Evolutionary conservation across 2,888 invertebrate species (phyloP), one percentile per base, ranked within the genome.

Genomic region (Sicus ferrugineus): DNA sequence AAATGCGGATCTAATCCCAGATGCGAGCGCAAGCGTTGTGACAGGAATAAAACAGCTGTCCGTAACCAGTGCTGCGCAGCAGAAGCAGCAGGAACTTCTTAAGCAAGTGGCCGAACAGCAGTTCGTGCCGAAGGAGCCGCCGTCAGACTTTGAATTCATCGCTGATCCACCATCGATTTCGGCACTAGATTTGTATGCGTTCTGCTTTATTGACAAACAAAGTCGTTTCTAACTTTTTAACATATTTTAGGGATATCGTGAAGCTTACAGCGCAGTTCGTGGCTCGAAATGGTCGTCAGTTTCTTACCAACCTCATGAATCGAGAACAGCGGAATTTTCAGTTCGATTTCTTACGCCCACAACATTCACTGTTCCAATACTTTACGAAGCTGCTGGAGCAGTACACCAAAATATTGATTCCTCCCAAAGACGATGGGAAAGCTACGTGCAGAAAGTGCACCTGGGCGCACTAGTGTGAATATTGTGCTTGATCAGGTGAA

Each of bases 91-190:
- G 81, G 95, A 95, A 83, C 89, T 95, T 28, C 86, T 96, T 1
- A 94, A 95, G 80, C 93, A 94, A 79, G 93, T 93, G 0, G 92
- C 94, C 0, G 92, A 93, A 74, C 93, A 94, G 78, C 93, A 93
- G 0, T 94, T 95, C 75, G 89, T 96, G 2, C 96, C 96, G 0
- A 95, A 94, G 79, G 96, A 97, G 79, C 95, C 97, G 0, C 97
- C 97, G 0, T 87, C 90, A 31, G 95, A 96, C 74, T 97, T 93
- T 86, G 97, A 97, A 84, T 97, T 96, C 84, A 91, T 95, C 63
- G 97, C 97, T 9, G 99, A 99, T 87, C 98, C 99, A 0, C 97
- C 98, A 0, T 98, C 98, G 1, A 98, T 99, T 78, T 98, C 98
- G 1, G 98, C 98, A 0, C 88, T 97, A 72, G 99, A 99, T 86